Evolutionary conservation across 2,113 vertebrate species (phyloP).

Genomic region (Oophaga pumilio): DNA sequence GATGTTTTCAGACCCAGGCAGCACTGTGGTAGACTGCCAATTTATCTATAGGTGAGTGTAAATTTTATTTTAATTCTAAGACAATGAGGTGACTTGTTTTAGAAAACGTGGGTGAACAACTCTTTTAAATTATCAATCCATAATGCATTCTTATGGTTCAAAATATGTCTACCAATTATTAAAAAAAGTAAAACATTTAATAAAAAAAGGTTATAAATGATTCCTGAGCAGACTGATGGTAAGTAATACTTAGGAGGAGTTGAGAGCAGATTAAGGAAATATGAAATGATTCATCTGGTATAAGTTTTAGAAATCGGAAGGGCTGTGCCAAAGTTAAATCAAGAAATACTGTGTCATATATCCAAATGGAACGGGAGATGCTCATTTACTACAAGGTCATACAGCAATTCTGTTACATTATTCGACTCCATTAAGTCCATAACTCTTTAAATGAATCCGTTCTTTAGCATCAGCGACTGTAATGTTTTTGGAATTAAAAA

Average conservation of each 20-base stretch:
- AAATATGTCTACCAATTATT: background rate
- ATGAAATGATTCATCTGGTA: slow-evolving; percentile 63
- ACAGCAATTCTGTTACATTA: slow-evolving; percentile 63
- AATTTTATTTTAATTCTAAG: too few species aligned
- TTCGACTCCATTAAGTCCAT: slow-evolving; percentile 66
- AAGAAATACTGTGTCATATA: slow-evolving; percentile 63
- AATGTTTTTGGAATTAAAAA: slow-evolving; percentile 56
- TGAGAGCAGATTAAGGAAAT: slow-evolving; percentile 72
- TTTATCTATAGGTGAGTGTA: too few species aligned
- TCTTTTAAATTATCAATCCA: background rate
- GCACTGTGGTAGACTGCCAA: too few species aligned
- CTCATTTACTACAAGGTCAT: slow-evolving; percentile 62
- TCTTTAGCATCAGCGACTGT: slow-evolving; percentile 66
- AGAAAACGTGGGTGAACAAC: too few species aligned
- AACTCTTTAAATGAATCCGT: slow-evolving; percentile 62
- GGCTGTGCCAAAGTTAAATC: slow-evolving; percentile 61
- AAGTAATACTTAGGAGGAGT: slow-evolving; percentile 64
- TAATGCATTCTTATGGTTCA: background rate
- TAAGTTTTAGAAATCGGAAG: slow-evolving; percentile 64
- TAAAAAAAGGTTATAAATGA: background rate
- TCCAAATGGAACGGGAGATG: slow-evolving; percentile 63
- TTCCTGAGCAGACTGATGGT: slow-evolving; percentile 19
- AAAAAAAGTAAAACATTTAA: background rate
- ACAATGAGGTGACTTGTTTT: too few species aligned
- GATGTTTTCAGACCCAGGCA: too few species aligned